Percentiles rank a stretch among this genome's conserved stretches.
These are phyloP conservation scores for Rhea pennata DNA, from an alignment of 2,113 vertebrate species.

Conservation along the genomic window DNA sequence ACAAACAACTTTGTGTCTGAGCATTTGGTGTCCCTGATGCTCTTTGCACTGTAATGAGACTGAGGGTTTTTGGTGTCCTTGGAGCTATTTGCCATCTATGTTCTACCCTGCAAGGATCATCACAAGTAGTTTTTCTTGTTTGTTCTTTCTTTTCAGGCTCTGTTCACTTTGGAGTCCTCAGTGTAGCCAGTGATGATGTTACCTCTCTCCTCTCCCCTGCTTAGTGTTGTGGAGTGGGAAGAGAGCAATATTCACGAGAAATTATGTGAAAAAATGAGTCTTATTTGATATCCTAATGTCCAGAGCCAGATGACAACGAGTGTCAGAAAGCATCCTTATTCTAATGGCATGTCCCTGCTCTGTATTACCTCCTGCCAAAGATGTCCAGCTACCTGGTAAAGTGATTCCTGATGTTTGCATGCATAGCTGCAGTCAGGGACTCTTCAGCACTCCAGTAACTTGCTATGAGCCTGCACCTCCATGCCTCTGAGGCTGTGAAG, in stretches of 20 bases:
- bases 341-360: neutral
- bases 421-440: neutral
- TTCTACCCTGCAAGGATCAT: neutral
- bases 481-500: neutral
- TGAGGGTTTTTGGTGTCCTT: rapidly evolving
- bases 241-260: neutral
- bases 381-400: rapidly evolving
- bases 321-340: neutral
- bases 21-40: neutral
- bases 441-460: neutral
- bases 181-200: neutral
- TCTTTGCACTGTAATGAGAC: neutral
- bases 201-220: neutral
- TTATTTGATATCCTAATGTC: neutral
- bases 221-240: neutral
- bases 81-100: neutral
- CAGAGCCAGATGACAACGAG: neutral
- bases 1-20: neutral
- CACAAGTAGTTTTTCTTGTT: neutral
- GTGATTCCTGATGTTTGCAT: rapidly evolving
- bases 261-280: neutral
- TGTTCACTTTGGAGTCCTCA: neutral
- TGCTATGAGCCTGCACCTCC: rapidly evolving
- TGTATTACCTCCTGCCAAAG: neutral
- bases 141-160: neutral